Evolutionary conservation across 2,888 invertebrate genomes (phyloP).

Genomic region (Tholera decimalis): DNA sequence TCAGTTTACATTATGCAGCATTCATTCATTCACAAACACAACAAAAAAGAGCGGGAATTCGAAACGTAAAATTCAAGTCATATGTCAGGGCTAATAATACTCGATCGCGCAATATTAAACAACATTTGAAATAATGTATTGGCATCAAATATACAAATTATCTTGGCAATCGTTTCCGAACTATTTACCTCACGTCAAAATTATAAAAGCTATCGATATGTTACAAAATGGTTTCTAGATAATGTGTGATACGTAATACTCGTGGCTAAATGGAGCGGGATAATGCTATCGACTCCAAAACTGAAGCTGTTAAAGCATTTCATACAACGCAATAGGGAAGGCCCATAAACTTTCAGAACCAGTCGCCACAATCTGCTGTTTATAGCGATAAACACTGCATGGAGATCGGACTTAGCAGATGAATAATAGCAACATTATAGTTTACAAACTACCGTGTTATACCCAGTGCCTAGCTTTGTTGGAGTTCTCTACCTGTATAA

Average conservation of each 20-base stretch:
- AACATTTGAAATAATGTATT: slow-evolving; percentile 46
- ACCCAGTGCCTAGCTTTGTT: neutral
- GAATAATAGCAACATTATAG: slow-evolving; percentile 11
- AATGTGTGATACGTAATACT: slow-evolving; percentile 16
- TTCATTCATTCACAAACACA: slow-evolving; percentile 37
- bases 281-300: slow-evolving; percentile 11
- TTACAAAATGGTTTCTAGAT: slow-evolving; percentile 48
- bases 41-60: slow-evolving; percentile 10
- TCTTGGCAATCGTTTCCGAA: slow-evolving; percentile 47
- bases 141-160: slow-evolving; percentile 50
- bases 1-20: slow-evolving; percentile 35
- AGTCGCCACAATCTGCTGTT: slow-evolving; percentile 22
- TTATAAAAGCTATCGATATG: slow-evolving; percentile 54
- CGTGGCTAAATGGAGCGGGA: slow-evolving; percentile 31
- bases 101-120: slow-evolving; percentile 29
- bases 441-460: neutral
- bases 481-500: neutral
- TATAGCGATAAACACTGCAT: slow-evolving; percentile 31
- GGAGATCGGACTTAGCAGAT: slow-evolving; percentile 33
- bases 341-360: slow-evolving; percentile 18
- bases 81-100: slow-evolving; percentile 46
- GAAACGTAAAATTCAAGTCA: slow-evolving; percentile 19
- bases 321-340: slow-evolving; percentile 29
- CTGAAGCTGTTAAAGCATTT: slow-evolving; percentile 14
- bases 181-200: slow-evolving; percentile 47